phyloP scores from a whole-genome alignment of 2,888 invertebrate species.

The Ceramica pisi region DNA sequence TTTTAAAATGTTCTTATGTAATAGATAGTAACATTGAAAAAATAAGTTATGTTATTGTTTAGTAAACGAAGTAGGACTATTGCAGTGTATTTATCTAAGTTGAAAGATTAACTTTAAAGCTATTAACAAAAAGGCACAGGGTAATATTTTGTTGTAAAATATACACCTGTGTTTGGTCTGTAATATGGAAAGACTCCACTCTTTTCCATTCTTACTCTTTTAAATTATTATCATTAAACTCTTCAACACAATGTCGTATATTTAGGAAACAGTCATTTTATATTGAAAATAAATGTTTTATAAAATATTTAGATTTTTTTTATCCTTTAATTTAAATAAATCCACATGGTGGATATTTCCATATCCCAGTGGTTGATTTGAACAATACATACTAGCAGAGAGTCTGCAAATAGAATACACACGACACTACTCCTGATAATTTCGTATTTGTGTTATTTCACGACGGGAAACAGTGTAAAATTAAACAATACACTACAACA shows the following conservation, averaged over 20 bases:
- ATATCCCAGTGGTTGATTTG: neutral
- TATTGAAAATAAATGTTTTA: constrained; percentile 66
- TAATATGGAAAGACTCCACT: constrained; percentile 66
- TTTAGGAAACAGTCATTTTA: constrained; percentile 69
- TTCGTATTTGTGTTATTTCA: neutral
- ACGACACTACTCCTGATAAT: neutral
- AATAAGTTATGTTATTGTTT: neutral
- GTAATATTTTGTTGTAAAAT: constrained; percentile 83
- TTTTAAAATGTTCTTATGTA: neutral
- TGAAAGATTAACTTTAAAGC: constrained; percentile 65
- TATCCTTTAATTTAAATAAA: neutral
- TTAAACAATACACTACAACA: neutral
- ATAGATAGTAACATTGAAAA: neutral
- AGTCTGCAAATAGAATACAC: neutral
- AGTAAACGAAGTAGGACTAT: constrained; percentile 5
- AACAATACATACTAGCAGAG: neutral
- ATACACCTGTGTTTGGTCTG: constrained; percentile 81
- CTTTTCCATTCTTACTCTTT: constrained; percentile 50
- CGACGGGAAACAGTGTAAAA: neutral
- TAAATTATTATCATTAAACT: constrained; percentile 60
- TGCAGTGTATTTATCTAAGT: constrained; percentile 56
- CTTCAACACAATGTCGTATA: constrained; percentile 58
- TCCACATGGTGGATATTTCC: too few species aligned
- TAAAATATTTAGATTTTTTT: constrained; percentile 39
- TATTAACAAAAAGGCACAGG: constrained; percentile 77